These are phyloP conservation scores for Euura saliciscinereae DNA, from an alignment of 1,140 invertebrate genomes.

Conservation along the genomic window DNA sequence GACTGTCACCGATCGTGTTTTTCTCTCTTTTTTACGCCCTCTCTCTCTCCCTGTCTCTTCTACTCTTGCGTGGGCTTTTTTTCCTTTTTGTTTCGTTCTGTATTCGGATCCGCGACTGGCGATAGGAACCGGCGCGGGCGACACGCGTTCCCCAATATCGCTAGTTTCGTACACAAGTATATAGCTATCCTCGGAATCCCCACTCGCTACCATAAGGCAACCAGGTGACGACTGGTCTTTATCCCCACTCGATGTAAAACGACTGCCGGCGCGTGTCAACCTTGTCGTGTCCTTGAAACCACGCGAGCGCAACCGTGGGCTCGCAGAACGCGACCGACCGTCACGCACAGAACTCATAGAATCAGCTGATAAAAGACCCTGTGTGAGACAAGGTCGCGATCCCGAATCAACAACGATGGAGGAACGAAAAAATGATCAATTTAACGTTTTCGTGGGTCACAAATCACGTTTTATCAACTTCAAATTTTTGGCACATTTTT, in stretches of 20 bases:
- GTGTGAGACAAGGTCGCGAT: background rate
- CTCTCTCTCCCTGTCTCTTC: background rate
- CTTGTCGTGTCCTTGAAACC: slow-evolving; percentile 59
- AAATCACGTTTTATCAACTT: too few species aligned
- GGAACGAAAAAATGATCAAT: too few species aligned
- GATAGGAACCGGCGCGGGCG: background rate
- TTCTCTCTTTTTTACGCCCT: background rate
- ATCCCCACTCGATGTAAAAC: slow-evolving; percentile 23
- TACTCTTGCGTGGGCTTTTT: background rate
- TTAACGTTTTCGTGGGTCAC: too few species aligned
- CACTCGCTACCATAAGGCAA: background rate
- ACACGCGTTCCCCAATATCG: too few species aligned
- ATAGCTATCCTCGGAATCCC: too few species aligned
- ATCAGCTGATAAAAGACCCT: slow-evolving; percentile 32
- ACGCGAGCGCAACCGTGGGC: slow-evolving; percentile 51
- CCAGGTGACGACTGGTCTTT: background rate
- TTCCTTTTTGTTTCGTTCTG: too few species aligned
- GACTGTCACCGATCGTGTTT: background rate
- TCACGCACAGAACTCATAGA: slow-evolving; percentile 22
- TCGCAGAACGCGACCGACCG: background rate
- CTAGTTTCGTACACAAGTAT: too few species aligned
- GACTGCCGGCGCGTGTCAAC: slow-evolving; percentile 57
- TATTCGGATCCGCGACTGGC: too few species aligned
- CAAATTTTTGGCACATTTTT: too few species aligned
- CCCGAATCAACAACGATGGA: background rate